Base-by-base conservation (phyloP, 2,888 invertebrate genomes). In the Cepaea hortensis region DNA sequence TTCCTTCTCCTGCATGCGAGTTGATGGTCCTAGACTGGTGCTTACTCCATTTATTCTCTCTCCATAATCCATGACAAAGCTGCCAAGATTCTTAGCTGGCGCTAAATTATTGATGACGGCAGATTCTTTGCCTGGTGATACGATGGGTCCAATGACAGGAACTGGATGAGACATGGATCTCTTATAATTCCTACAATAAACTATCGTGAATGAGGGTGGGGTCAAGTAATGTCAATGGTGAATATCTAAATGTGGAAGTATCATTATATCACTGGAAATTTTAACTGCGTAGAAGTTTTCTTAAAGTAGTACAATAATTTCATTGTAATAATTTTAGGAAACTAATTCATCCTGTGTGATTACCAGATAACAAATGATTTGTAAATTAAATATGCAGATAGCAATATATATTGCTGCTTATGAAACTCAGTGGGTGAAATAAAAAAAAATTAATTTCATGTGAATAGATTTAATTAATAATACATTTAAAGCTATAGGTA, bases 1-100 rank as follows among this genome's bases (percentile, higher is more conserved):
- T 68, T 91, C 91, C 72, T 90, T 91, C 87, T 92, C 92, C 87
- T 92, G 92, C 70, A 85, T 35, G 50, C 89, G 81, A 48, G 87
- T 88, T 50, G 82, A 55, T n/a, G 81, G 79, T n/a, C 65, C 46
- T 0, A 81, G 23, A 3, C 65, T 65, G 68, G 46, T 77, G 46
- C 82, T 81, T n/a, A 84, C 70, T 5, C 83, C 85, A 35, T 61
- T 5, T 68, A 65, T 79, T 18, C 79, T 85, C 3, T 83, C 80
- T 3, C 80, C 15, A 76, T 85, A 85, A 86, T 77, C 81, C 87
- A 87, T 85, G 35, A n/a, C 76, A 35, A 23, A 15, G 3, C 6
- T 46, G 3, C 46, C 46, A 70, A 50, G 68, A 15, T 23, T 48
- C 2, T 46, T 46, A 9, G 75, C 46, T 50, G 46, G n/a, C 13